Evolutionary conservation across 2,888 invertebrate species (phyloP).

Genomic region (Nysson spinosus): DNA sequence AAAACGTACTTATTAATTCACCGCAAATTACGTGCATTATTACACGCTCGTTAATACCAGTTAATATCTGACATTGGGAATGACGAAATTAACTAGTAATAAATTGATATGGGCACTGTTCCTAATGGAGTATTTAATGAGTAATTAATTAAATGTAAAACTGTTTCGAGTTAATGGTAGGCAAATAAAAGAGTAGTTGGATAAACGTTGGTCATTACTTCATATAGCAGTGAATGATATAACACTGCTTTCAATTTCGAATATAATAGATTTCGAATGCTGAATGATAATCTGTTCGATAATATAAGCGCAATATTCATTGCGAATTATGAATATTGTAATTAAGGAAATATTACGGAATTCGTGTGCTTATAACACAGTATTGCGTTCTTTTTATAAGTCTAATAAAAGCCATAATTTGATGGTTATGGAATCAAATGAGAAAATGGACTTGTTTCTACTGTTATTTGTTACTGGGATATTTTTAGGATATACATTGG

Average conservation of each 20-base stretch:
- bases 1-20: no score
- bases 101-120: conserved; percentile 25
- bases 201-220: conserved; percentile 41
- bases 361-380: no score
- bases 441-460: no score
- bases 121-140: conserved; percentile 26
- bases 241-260: conserved; percentile 10
- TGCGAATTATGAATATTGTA: no score
- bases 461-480: no score
- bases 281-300: no score
- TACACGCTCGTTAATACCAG: conserved; percentile 20
- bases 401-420: no score
- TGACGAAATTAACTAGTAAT: conserved; percentile 23
- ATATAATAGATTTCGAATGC: conserved; percentile 28
- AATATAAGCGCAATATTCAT: no score
- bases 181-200: conserved; percentile 36
- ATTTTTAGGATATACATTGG: no score
- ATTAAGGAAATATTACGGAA: no score
- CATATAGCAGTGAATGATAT: conserved; percentile 2
- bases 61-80: conserved; percentile 14
- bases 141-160: conserved; percentile 40
- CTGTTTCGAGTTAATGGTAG: conserved; percentile 39
- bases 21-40: conserved; percentile 13
- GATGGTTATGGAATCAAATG: no score
- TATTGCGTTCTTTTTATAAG: no score